phyloP scores from a whole-genome alignment of 2,888 invertebrate species.

The Yponomeuta sedellus region DNA sequence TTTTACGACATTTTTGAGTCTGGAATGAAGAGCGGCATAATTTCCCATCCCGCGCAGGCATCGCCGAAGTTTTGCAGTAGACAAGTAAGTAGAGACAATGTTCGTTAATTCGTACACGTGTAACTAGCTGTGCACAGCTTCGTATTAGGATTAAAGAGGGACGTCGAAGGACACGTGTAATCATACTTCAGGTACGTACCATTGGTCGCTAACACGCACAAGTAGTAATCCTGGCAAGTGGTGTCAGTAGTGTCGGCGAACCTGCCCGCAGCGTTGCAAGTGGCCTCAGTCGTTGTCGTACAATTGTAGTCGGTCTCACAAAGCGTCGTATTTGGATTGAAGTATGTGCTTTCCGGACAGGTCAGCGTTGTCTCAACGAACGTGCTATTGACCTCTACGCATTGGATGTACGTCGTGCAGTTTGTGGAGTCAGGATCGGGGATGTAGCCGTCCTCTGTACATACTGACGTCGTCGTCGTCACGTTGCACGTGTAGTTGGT shows the following conservation, averaged over 20 bases:
- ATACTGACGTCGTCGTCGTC: slow-evolving; percentile 33
- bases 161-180: slow-evolving; percentile 59
- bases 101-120: slow-evolving; percentile 35
- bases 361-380: slow-evolving; percentile 39
- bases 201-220: slow-evolving; percentile 44
- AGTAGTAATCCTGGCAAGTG: slow-evolving; percentile 55
- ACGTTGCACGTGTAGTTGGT: slow-evolving; percentile 47
- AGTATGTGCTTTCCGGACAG: slow-evolving; percentile 49
- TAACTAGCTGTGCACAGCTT: slow-evolving; percentile 52
- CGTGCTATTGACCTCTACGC: slow-evolving; percentile 43
- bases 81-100: background rate
- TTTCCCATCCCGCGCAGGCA: no score
- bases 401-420: slow-evolving; percentile 52
- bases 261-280: slow-evolving; percentile 54
- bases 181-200: slow-evolving; percentile 42
- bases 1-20: background rate
- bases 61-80: no score
- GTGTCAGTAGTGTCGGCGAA: slow-evolving; percentile 52
- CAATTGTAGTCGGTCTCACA: slow-evolving; percentile 54
- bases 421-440: slow-evolving; percentile 46
- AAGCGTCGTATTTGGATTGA: slow-evolving; percentile 46
- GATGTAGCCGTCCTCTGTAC: slow-evolving; percentile 48
- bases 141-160: slow-evolving; percentile 54
- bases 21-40: no score
- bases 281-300: slow-evolving; percentile 32